Conservation (phyloP, 2,113 vertebrate genomes). For the Alosa alosa region DNA sequence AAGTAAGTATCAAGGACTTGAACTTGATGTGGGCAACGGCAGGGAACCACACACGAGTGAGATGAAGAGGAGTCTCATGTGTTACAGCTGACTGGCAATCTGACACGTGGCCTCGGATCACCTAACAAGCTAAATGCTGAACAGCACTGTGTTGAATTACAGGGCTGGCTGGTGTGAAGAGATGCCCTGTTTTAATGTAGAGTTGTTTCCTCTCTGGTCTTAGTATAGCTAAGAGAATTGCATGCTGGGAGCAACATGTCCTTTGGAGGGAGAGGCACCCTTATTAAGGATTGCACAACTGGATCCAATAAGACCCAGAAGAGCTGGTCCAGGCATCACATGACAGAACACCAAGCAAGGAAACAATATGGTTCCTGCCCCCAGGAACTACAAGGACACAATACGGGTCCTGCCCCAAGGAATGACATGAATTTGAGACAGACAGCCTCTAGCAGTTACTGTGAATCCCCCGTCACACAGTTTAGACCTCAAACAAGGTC, state of each 20-base stretch:
- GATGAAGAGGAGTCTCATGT: background rate
- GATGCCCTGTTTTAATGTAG: too few species aligned
- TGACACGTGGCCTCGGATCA: background rate
- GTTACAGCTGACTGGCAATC: background rate
- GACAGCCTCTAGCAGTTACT: background rate
- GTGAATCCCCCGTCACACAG: background rate
- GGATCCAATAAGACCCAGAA: background rate
- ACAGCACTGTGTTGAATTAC: too few species aligned
- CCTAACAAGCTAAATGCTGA: background rate
- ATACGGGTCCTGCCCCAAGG: background rate
- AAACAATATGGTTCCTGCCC: background rate
- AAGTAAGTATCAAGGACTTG: too few species aligned
- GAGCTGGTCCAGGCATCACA: background rate
- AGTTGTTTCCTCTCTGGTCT: too few species aligned
- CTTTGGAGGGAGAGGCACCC: too few species aligned
- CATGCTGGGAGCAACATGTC: too few species aligned
- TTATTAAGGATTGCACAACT: background rate
- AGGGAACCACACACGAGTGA: background rate
- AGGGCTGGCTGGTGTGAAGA: too few species aligned
- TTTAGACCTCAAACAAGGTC: conserved; percentile 55
- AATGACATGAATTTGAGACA: background rate
- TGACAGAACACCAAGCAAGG: background rate
- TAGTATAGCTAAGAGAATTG: too few species aligned
- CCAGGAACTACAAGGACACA: background rate
- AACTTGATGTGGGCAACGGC: background rate